These are phyloP conservation scores for Tetheella fluctuosa DNA, from an alignment of 2,888 invertebrate genomes.

Conservation along the genomic window DNA sequence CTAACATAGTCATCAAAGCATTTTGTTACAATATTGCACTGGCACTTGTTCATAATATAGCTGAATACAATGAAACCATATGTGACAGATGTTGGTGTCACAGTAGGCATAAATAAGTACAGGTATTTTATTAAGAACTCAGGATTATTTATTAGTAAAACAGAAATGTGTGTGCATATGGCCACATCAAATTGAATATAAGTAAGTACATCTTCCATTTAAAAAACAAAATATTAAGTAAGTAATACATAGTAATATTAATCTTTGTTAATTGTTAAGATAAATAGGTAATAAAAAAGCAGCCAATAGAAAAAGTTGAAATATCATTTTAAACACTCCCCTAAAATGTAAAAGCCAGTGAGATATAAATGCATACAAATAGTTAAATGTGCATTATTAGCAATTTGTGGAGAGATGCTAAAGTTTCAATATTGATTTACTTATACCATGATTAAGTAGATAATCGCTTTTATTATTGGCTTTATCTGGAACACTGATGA, in stretches of 20 bases:
- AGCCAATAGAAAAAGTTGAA: constrained; percentile 70
- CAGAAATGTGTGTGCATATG: constrained; percentile 35
- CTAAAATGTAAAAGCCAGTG: constrained; percentile 70
- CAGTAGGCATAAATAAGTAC: not conserved
- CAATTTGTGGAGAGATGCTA: constrained; percentile 66
- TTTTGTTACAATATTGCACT: constrained; percentile 66
- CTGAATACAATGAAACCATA: constrained; percentile 50
- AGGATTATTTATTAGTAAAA: constrained; percentile 13
- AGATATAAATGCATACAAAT: constrained; percentile 76
- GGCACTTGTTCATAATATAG: constrained; percentile 56
- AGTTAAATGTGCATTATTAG: constrained; percentile 74
- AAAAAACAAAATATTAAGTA: constrained; percentile 31
- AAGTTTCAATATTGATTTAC: constrained; percentile 42
- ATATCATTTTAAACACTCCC: constrained; percentile 64
- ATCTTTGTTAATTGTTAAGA: constrained; percentile 10
- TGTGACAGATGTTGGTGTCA: constrained; percentile 33
- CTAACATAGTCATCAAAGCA: constrained; percentile 36
- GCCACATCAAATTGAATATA: constrained; percentile 37
- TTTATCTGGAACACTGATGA: constrained; percentile 48
- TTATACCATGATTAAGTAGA: constrained; percentile 23
- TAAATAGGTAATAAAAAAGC: constrained; percentile 57
- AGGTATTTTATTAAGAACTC: constrained; percentile 12
- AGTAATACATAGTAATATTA: constrained; percentile 16
- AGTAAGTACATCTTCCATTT: constrained; percentile 53
- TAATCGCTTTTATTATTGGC: constrained; percentile 33